Base-by-base conservation (phyloP, 2,797 vertebrate species). In the Bradypodion ventrale region DNA sequence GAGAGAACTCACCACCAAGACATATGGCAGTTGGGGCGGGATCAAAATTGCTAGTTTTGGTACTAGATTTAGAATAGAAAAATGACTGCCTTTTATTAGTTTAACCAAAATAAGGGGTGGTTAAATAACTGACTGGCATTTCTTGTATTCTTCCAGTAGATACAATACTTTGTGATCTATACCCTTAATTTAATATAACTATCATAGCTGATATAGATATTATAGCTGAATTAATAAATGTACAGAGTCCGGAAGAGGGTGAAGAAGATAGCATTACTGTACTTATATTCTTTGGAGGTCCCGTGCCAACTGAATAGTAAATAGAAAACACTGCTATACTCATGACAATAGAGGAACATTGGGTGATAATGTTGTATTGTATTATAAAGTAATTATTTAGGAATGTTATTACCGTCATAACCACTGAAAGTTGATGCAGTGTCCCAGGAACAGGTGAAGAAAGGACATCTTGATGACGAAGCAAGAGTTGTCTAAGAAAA, bases 381-480 rank as follows among this genome's bases (percentile, higher is more conserved):
- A 40, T 13, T 37, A 32, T 23, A 23, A 74, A 49, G 16, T 37
- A 70, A 80, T 69, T 66, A 78, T 66, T n/a, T 73, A 69, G 78
- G 70, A 76, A 37, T 78, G 83, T 9, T 44, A 90, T 85, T 88
- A 99, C 98, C 92, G 97, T 77, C 96, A 97, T 96, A 66, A 98
- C 94, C 65, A 96, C 92, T 27, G 93, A 96, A 94, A 98, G 96
- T 80, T 97, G 95, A 81, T 91, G 93, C 89, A 96, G 89, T 46
- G 95, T 96, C 92, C 96, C 97, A 89, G 96, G 87, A 56, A 96
- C 93, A 85, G 98, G 98, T 77, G 96, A 96, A 75, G 95, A 96
- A 90, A 98, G 89, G 86, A 98, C 4, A 29, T 98, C 97, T 83
- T 95, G 86, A 91, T 96, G 93, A 49, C 97, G 91, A 92, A 96